Conservation (phyloP, 1,140 invertebrate species). For the Trichonephila clavata region DNA sequence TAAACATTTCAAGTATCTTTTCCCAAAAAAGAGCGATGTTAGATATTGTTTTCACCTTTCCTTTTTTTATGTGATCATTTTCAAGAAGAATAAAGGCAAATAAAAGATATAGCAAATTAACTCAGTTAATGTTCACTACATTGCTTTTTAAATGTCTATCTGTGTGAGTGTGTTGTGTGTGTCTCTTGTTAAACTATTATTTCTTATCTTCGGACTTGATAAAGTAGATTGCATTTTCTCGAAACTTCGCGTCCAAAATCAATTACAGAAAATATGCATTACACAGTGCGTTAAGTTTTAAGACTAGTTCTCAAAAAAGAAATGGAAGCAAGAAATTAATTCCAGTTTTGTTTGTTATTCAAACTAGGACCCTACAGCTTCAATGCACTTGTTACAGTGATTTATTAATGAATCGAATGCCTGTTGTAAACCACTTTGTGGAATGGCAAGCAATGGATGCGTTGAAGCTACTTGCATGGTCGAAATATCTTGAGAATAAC, state of each 20-base stretch:
- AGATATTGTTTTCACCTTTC: conserved; percentile 7
- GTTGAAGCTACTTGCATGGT: too few relatives aligned
- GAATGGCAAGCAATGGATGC: too few relatives aligned
- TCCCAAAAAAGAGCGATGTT: neutral
- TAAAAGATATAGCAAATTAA: conserved; percentile 23
- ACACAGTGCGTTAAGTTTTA: too few relatives aligned
- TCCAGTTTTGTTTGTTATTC: too few relatives aligned
- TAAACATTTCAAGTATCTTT: neutral
- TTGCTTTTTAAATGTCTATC: neutral
- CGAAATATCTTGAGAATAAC: too few relatives aligned
- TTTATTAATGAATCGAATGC: too few relatives aligned
- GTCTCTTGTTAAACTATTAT: conserved; percentile 40
- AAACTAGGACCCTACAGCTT: too few relatives aligned
- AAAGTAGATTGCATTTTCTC: conserved; percentile 45
- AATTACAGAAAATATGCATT: conserved; percentile 42
- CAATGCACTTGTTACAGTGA: too few relatives aligned
- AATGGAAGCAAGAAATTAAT: too few relatives aligned
- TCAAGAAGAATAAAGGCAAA: conserved; percentile 26
- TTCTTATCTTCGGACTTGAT: conserved; percentile 32
- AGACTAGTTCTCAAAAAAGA: too few relatives aligned
- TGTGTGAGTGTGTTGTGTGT: too few relatives aligned
- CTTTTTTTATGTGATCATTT: neutral
- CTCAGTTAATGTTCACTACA: conserved; percentile 23
- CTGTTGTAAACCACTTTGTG: too few relatives aligned
- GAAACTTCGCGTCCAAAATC: neutral